phyloP scores from a whole-genome alignment of 2,113 vertebrate genomes.

The Ursus arctos region DNA sequence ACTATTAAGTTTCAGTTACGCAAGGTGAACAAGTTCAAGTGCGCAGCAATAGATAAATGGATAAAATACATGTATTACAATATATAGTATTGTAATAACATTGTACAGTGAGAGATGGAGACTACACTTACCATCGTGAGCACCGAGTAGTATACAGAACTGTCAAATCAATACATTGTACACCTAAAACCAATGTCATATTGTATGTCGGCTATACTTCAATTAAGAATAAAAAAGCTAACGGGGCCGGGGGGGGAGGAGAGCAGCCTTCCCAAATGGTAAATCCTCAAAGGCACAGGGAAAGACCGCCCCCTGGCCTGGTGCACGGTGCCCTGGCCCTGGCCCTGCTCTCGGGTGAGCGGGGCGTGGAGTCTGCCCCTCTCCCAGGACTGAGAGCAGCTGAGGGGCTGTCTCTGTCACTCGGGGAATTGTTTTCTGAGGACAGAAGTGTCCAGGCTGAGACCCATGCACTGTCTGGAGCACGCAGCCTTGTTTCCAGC shows the following conservation, averaged over 20 bases:
- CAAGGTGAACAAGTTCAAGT: not conserved
- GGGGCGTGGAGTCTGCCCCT: accelerated
- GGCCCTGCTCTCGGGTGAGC: not conserved
- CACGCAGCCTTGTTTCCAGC: accelerated
- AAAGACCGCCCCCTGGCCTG: not conserved
- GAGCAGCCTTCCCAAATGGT: too few relatives aligned
- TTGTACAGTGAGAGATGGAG: not conserved
- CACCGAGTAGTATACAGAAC: not conserved
- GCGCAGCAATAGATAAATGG: not conserved
- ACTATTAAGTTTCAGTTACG: not conserved
- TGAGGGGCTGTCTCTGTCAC: accelerated
- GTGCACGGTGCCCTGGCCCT: accelerated
- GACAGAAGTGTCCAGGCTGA: not conserved
- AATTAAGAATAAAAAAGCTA: not conserved
- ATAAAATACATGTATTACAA: not conserved
- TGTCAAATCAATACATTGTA: not conserved
- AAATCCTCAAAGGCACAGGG: too few relatives aligned
- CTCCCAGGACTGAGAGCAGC: too few relatives aligned
- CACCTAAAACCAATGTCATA: not conserved
- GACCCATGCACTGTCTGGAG: accelerated
- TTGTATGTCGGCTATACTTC: not conserved
- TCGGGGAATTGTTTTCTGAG: not conserved
- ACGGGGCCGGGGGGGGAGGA: not conserved
- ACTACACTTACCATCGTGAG: not conserved
- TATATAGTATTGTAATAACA: not conserved